Conservation (phyloP, 2,888 invertebrate species). For the Matsumyia berberina region DNA sequence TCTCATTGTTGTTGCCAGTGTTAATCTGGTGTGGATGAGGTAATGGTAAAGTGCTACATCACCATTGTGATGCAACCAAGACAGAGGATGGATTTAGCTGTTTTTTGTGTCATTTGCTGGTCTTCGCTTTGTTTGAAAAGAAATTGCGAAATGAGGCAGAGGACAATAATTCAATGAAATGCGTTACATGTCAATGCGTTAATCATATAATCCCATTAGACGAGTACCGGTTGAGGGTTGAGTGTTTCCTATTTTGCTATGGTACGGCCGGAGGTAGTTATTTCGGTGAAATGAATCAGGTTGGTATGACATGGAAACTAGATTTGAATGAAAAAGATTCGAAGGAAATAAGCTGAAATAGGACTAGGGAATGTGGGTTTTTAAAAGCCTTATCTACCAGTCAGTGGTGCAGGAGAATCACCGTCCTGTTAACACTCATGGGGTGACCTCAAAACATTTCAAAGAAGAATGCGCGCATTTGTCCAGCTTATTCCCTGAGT, state of each 20-base stretch:
- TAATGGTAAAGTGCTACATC: constrained; percentile 47
- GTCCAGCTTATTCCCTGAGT: too few relatives aligned
- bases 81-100: constrained; percentile 40
- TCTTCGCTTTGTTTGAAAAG: constrained; percentile 50
- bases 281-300: not conserved
- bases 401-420: too few relatives aligned
- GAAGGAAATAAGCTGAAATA: too few relatives aligned
- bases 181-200: constrained; percentile 85
- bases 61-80: constrained; percentile 62
- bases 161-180: constrained; percentile 84
- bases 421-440: too few relatives aligned
- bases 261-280: not conserved
- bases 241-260: constrained; percentile 35
- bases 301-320: too few relatives aligned
- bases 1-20: constrained; percentile 70
- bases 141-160: constrained; percentile 75
- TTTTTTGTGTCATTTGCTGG: constrained; percentile 18
- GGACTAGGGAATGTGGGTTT: too few relatives aligned
- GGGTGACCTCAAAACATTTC: too few relatives aligned
- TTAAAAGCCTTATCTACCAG: too few relatives aligned
- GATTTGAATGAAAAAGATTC: too few relatives aligned
- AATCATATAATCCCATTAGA: constrained; percentile 85
- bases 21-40: constrained; percentile 74
- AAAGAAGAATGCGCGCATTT: too few relatives aligned
- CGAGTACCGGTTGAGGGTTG: constrained; percentile 19